A percentile compares a stretch with the other conserved stretches of the same genome.
Evolutionary conservation across 2,888 invertebrate genomes (phyloP).

Genomic region (Drosophila paracracens): DNA sequence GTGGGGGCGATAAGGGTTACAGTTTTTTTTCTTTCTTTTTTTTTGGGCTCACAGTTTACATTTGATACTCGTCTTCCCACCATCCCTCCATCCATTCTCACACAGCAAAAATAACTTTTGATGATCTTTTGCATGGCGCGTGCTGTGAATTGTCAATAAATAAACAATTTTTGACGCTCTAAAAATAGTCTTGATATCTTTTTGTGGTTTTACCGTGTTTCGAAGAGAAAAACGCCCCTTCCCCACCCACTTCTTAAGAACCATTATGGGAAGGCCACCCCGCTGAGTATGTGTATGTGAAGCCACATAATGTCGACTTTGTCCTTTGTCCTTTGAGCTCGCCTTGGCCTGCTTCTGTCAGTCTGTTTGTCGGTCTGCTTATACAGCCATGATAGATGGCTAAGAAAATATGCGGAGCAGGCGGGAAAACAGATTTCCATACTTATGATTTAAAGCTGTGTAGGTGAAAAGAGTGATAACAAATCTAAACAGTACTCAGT

Average conservation of each 20-base stretch:
- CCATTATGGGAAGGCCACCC: slow-evolving; percentile 23
- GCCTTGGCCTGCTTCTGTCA: not conserved
- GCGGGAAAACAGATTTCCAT: not conserved
- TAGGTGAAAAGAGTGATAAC: not conserved
- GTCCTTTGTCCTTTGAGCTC: slow-evolving; percentile 1
- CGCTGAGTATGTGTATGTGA: slow-evolving; percentile 6
- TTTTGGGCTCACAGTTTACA: slow-evolving; percentile 2
- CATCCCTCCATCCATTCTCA: not conserved
- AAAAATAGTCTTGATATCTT: slow-evolving; percentile 54
- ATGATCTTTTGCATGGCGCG: slow-evolving; percentile 70
- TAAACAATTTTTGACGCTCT: slow-evolving; percentile 70
- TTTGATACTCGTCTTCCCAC: not conserved
- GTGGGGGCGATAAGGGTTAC: not conserved
- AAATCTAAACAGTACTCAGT: not conserved
- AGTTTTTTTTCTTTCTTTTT: not conserved
- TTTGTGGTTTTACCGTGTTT: slow-evolving; percentile 22
- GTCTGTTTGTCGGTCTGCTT: slow-evolving; percentile 9
- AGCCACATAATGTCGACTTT: slow-evolving; percentile 14
- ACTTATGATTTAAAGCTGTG: not conserved
- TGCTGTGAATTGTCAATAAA: slow-evolving; percentile 78
- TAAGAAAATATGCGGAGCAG: not conserved
- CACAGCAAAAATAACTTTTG: slow-evolving; percentile 63
- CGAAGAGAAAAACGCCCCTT: not conserved
- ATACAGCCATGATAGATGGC: slow-evolving; percentile 14
- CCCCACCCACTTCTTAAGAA: slow-evolving; percentile 1